These are phyloP conservation scores for Imbricaverruca yamaguchii DNA, from an alignment of 2,888 invertebrate genomes.

Conservation along the genomic window DNA sequence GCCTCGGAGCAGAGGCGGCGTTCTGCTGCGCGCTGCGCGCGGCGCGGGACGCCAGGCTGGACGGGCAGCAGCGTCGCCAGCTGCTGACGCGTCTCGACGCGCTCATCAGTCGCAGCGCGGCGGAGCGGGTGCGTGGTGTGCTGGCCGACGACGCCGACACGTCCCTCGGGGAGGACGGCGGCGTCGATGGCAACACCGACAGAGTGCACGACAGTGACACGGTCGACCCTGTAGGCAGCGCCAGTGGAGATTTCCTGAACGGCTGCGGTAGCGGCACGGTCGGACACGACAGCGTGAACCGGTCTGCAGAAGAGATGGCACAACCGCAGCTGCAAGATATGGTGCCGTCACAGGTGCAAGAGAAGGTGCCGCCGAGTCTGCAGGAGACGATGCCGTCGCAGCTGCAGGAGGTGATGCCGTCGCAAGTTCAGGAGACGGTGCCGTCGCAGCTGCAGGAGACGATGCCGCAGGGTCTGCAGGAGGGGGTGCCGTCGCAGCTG, in stretches of 20 bases:
- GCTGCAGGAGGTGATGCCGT: not conserved
- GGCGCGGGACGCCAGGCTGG: constrained; percentile 18
- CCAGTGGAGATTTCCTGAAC: no score
- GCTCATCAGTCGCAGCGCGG: not conserved
- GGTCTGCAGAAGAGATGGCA: no score
- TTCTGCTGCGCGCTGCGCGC: not conserved
- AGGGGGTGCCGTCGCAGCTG: not conserved
- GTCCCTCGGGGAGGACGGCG: no score
- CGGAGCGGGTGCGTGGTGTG: not conserved
- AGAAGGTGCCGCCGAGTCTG: not conserved
- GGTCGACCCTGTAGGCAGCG: no score
- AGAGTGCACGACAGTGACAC: no score
- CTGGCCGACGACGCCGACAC: no score
- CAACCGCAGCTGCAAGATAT: no score
- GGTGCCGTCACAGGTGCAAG: not conserved
- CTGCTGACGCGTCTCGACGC: not conserved
- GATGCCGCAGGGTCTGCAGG: not conserved
- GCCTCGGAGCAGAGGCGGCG: not conserved
- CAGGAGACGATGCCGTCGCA: not conserved
- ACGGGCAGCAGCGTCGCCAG: not conserved
- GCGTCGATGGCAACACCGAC: no score
- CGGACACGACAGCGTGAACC: no score
- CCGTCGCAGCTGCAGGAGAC: not conserved
- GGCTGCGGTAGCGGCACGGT: no score
- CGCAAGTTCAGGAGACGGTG: not conserved